phyloP scores from a whole-genome alignment of 2,888 invertebrate genomes.

The Melolontha melolontha region DNA sequence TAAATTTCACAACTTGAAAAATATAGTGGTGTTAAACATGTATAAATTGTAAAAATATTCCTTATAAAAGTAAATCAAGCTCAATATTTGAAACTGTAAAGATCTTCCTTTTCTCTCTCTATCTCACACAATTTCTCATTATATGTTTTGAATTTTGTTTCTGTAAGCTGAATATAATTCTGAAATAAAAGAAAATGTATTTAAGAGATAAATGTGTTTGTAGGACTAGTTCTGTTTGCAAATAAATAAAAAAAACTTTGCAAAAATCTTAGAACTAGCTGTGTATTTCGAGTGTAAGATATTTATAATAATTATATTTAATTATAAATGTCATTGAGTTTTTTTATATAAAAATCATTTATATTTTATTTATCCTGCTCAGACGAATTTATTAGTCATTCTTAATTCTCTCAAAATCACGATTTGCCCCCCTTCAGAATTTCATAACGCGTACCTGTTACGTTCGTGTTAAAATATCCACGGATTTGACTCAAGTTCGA shows the following conservation, averaged over 20 bases:
- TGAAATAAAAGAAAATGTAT: constrained; percentile 56
- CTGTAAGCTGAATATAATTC: constrained; percentile 60
- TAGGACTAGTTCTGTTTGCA: constrained; percentile 63
- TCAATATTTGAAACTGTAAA: constrained; percentile 44
- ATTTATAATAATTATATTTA: constrained; percentile 68
- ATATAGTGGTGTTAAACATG: constrained; percentile 48
- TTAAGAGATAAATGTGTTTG: constrained; percentile 64
- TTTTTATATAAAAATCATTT: constrained; percentile 39
- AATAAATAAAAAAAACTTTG: constrained; percentile 53
- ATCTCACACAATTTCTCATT: constrained; percentile 40
- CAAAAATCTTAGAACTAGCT: constrained; percentile 62
- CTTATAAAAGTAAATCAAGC: constrained; percentile 42
- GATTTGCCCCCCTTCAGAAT: too few relatives aligned
- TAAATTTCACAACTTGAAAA: constrained; percentile 40
- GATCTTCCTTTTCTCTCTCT: constrained; percentile 42
- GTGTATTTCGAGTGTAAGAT: constrained; percentile 67
- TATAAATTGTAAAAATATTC: constrained; percentile 58
- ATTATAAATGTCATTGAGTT: constrained; percentile 62
- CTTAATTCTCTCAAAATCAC: too few relatives aligned
- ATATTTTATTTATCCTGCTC: neutral
- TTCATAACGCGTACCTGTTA: too few relatives aligned
- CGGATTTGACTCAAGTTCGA: too few relatives aligned
- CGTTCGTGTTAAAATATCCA: too few relatives aligned
- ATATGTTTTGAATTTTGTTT: constrained; percentile 40
- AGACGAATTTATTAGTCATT: too few relatives aligned